Base-by-base conservation (phyloP, 2,113 vertebrate species). In the Psittacula cyanocephala region DNA sequence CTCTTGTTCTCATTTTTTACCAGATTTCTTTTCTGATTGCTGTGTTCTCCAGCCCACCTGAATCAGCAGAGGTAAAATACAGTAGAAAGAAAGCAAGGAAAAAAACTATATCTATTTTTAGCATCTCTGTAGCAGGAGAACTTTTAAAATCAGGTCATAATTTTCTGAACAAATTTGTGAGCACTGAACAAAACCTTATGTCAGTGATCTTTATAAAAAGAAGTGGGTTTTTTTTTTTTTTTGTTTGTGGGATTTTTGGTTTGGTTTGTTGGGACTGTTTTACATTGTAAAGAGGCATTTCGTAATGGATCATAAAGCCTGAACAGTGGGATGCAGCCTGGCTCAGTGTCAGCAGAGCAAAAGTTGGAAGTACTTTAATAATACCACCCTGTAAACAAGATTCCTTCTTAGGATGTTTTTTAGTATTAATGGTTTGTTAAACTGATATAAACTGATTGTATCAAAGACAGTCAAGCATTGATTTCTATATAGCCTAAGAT, bases 1-100 rank as follows among this genome's bases (percentile, higher is more conserved):
- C 47, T 72, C 65, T 68, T 84, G 29, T 91, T 93, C 77, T 94
- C 49, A 76, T 62, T 76, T 91, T 92, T 81, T 74, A 74, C 25
- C 63, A 60, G 20, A 75, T 83, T 52, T 78, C 57, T 94, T 71
- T 80, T 91, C 81, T 72, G 93, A 20, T 90, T 81, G 80, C 70
- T 85, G 53, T 93, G 52, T 94, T 93, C 49, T 95, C 24, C 59
- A 93, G 49, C 76, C 85, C 49, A 83, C 86, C 70, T 90, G 72
- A 95, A 83, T 81, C 75, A 78, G 65, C 75, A 93, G 67, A 92
- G 52, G 53, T 71, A 81, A 37, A 37, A 37, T 65, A 71, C 41
- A 91, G 83, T 79, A 63, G 57, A 27, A 89, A 70, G 15, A 68
- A 93, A 90, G 20, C 50, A 75, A 43, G 41, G 3, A 4, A 64